Evolutionary conservation across 2,113 vertebrate species (phyloP), one percentile per base, ranked within the genome.

Genomic region (Phocoena sinus): DNA sequence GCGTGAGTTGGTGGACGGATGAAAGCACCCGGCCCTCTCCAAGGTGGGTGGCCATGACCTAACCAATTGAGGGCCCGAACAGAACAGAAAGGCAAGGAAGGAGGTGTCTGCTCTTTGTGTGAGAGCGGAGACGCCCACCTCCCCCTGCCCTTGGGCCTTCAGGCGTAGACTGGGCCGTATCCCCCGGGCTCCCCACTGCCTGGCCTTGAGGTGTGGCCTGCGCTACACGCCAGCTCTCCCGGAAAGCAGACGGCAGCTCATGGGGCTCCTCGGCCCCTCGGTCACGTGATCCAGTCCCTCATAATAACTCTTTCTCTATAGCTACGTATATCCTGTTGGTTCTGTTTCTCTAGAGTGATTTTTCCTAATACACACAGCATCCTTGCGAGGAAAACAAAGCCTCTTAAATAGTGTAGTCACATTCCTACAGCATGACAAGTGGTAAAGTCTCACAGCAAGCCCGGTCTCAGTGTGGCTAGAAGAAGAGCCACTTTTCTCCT

Each of bases 101-200:
- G 2, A 7, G 0, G 3, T 28, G 36, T 7, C 26, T 2, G 25
- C 62, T 13, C 53, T 25, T 20, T 21, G 56, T 17, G 7, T 28
- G 33, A 4, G 36, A 17, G 47, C 65, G 2, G n/a, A 13, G 26
- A n/a, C 10, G 4, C 4, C 38, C 23, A 7, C 11, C 8, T 53
- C 31, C 58, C 44, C 67, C 58, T 6, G 76, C 56, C 41, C 25
- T 18, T 18, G 31, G 33, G 33, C 38, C 8, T 26, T 41, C 41
- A 17, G 28, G 50, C 7, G 44, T 28, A 31, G n/a, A 17, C 44
- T 5, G n/a, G 7, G 12, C 33, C 1, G 4, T n/a, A 50, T 36
- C 44, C 21, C 47, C 7, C 9, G 0, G 18, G 67, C 70, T 41
- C 25, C 15, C n/a, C 4, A 4, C 31, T 17, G 14, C 74, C 58